Conservation (phyloP, 2,113 vertebrate species). For the Sialia sialis region DNA sequence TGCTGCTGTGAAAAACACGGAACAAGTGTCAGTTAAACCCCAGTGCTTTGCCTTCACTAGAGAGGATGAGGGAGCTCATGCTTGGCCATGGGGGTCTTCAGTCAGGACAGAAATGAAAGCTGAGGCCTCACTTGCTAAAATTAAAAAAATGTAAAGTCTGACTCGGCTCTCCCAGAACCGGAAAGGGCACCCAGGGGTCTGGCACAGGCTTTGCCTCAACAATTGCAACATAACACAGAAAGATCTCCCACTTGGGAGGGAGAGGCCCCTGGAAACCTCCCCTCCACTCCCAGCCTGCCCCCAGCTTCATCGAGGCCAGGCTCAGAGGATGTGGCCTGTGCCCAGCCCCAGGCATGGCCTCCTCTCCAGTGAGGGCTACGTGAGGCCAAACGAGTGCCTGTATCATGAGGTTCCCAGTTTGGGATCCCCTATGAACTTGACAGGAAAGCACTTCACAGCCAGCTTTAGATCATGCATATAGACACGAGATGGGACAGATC, state of each 20-base stretch:
- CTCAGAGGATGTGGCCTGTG: neutral
- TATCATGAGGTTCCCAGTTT: neutral
- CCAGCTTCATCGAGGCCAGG: rapidly evolving
- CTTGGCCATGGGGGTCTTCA: neutral
- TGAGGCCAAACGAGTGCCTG: neutral
- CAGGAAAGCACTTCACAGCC: neutral
- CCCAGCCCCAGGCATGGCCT: rapidly evolving
- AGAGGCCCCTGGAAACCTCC: neutral
- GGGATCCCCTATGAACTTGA: neutral
- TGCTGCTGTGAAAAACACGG: neutral
- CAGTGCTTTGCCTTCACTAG: neutral
- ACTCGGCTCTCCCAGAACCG: neutral
- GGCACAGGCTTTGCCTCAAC: neutral
- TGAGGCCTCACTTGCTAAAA: neutral
- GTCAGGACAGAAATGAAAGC: neutral
- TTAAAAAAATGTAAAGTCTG: neutral
- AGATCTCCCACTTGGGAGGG: neutral
- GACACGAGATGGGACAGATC: neutral
- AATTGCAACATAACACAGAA: neutral
- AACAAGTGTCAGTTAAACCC: neutral
- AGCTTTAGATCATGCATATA: neutral
- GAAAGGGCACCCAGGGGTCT: neutral
- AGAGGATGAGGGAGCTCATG: neutral
- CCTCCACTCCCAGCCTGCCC: neutral
- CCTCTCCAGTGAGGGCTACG: rapidly evolving